Base-by-base conservation (phyloP, 2,797 vertebrate genomes). In the Bucorvus abyssinicus region DNA sequence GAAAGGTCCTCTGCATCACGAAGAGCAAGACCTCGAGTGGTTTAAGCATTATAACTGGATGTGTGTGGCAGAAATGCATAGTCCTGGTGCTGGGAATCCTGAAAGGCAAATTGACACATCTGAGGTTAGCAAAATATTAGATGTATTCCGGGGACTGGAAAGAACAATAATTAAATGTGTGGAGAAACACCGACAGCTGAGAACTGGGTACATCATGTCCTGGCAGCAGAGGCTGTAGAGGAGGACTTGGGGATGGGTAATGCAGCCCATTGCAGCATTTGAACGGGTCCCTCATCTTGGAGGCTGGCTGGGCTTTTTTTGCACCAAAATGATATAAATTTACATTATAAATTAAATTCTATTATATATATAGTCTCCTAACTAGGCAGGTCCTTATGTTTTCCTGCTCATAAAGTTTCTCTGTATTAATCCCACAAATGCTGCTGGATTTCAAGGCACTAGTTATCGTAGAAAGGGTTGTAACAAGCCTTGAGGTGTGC, bases 251-350 rank as follows among this genome's bases (percentile, higher is more conserved):
- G 50, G 26, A 21, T 61, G 87, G 14, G 7, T 55, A 30, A 2
- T 36, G 36, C 45, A 55, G 32, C 24, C 71, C 40, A 21, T 6
- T 42, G 70, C 55, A 57, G 76, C 18, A 19, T 55, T 45, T 79
- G 74, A 82, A 65, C 8, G 27, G 57, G 32, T 82, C 34, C 42
- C 27, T 82, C 0, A 0, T 64, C 3, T 4, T n/a, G n/a, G 21
- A 87, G 36, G 4, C 34, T 67, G 60, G 8, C 32, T 80, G 67
- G 19, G 10, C 22, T 94, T 0, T 24, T 80, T 81, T 82, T 42
- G 6, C 45, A 36, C 14, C 14, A 29, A 44, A 36, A 18, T 65
- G 4, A 24, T 22, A 79, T 15, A 47, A 21, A 61, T 42, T n/a
- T 75, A 6, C 29, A 12, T 30, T 52, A 26, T 11, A 52, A 78